Conservation (phyloP, 2,113 vertebrate genomes). For the Proterorhinus semilunaris region DNA sequence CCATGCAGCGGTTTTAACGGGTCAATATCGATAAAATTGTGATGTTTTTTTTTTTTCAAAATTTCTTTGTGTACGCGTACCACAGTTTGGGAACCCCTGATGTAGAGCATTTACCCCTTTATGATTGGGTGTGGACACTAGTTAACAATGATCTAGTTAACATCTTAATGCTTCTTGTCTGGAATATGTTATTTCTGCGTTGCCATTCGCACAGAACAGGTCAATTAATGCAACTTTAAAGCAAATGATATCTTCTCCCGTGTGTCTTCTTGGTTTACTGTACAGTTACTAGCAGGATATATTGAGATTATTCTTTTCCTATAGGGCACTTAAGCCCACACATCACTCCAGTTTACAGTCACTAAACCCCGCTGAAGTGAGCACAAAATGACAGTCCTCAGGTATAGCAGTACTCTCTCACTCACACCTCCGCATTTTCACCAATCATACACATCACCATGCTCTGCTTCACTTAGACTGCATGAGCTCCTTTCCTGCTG, state of each 20-base stretch:
- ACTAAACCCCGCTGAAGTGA: not conserved
- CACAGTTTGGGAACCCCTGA: too few relatives aligned
- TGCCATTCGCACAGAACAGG: conserved; percentile 1
- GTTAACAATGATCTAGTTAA: too few relatives aligned
- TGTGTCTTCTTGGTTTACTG: not conserved
- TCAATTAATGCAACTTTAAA: not conserved
- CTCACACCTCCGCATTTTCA: conserved; percentile 7
- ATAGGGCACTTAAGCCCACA: not conserved
- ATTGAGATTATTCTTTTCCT: not conserved
- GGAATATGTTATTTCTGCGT: not conserved
- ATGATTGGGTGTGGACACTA: too few relatives aligned
- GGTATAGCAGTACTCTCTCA: conserved; percentile 1
- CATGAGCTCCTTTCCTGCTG: conserved; percentile 15
- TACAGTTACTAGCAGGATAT: not conserved
- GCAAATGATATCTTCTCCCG: not conserved
- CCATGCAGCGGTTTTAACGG: too few relatives aligned
- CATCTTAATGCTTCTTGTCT: too few relatives aligned
- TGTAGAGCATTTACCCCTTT: too few relatives aligned
- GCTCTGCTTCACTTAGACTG: conserved; percentile 22
- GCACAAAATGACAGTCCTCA: conserved; percentile 14
- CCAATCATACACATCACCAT: conserved; percentile 35
- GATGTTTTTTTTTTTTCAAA: too few relatives aligned
- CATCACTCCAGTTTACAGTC: not conserved
- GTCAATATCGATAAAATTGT: too few relatives aligned
- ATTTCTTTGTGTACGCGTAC: too few relatives aligned